Evolutionary conservation across 2,113 vertebrate species (phyloP).

Genomic region (Dasyurus viverrinus): DNA sequence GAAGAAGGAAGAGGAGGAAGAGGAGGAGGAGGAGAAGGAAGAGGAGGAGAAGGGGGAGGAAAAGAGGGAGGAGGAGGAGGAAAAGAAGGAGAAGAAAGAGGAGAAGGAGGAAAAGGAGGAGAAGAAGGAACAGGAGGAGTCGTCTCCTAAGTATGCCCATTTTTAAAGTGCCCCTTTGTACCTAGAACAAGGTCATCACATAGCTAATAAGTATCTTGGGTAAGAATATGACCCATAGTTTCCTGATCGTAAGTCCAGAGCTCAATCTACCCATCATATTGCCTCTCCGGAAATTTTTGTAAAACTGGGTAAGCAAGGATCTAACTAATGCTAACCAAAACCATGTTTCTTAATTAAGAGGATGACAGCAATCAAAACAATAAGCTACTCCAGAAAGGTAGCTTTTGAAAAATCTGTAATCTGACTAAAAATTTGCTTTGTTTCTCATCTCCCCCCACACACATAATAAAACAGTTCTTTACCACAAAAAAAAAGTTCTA

Average conservation of each 20-base stretch:
- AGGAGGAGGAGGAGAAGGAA: too few species aligned
- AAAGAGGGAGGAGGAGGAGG: too few species aligned
- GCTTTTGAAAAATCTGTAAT: constrained; percentile 69
- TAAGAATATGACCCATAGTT: not conserved
- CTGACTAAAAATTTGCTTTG: constrained; percentile 73
- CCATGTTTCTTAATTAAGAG: constrained; percentile 60
- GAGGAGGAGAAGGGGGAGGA: too few species aligned
- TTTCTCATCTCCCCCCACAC: not conserved
- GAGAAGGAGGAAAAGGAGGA: too few species aligned
- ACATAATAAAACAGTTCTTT: constrained; percentile 72
- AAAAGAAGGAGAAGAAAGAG: too few species aligned
- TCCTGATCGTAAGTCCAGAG: not conserved
- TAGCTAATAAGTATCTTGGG: not conserved
- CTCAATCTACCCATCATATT: not conserved
- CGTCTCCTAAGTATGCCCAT: not conserved
- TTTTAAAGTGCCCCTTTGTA: not conserved
- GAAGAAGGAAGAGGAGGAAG: too few species aligned
- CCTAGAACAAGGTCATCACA: not conserved
- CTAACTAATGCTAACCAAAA: constrained; percentile 55
- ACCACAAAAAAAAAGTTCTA: constrained; percentile 73
- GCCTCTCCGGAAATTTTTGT: constrained; percentile 37
- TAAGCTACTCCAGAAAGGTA: constrained; percentile 63
- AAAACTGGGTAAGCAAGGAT: constrained; percentile 50
- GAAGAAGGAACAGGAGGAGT: not conserved
- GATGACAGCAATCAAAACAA: constrained; percentile 66